Conservation (phyloP, 1,140 invertebrate species). For the Meloidogyne hapla region DNA sequence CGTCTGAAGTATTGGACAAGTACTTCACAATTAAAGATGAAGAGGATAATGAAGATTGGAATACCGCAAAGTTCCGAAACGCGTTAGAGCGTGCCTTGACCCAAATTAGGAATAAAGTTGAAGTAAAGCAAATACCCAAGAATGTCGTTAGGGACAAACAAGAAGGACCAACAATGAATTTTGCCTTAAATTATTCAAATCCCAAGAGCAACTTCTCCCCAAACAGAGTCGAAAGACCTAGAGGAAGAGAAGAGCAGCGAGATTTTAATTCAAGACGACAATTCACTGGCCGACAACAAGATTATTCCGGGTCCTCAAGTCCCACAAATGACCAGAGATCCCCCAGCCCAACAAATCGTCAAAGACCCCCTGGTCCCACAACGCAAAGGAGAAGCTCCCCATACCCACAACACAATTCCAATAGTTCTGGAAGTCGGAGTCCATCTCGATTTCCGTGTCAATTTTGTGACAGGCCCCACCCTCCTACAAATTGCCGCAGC, state of each 20-base stretch:
- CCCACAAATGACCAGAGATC: too few species aligned
- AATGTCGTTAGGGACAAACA: neutral
- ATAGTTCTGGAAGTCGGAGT: too few species aligned
- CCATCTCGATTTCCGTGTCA: too few species aligned
- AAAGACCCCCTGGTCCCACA: too few species aligned
- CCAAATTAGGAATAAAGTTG: neutral
- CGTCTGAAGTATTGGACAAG: constrained; percentile 1
- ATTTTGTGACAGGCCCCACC: neutral
- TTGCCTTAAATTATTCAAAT: neutral
- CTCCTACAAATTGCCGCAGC: neutral
- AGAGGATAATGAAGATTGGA: constrained; percentile 16
- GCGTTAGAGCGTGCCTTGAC: neutral
- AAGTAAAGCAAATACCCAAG: neutral
- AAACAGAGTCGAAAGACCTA: neutral
- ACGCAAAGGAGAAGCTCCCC: neutral
- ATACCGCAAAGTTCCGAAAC: constrained; percentile 1
- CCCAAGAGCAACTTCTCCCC: neutral
- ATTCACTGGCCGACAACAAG: too few species aligned
- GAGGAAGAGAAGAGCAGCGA: neutral
- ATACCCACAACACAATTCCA: too few species aligned
- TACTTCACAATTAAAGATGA: constrained; percentile 3
- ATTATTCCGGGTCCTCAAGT: too few species aligned
- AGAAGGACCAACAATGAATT: neutral
- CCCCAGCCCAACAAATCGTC: too few species aligned
- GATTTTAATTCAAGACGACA: neutral